Conservation (phyloP, 2,113 vertebrate species). For the Sinocyclocheilus grahami region DNA sequence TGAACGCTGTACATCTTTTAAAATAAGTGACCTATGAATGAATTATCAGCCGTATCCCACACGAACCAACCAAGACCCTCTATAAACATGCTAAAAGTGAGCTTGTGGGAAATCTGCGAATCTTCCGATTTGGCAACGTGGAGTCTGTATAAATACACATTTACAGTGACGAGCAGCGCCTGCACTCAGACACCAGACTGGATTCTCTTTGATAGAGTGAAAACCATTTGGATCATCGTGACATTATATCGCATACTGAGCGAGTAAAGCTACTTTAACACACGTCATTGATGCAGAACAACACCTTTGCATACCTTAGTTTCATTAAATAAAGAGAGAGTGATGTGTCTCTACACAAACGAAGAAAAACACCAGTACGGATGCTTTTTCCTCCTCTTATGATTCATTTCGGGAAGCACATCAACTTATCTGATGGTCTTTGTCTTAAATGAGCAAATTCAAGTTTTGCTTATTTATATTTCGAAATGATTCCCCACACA, state of each 20-base stretch:
- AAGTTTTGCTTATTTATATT: constrained; percentile 59
- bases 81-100: constrained; percentile 49
- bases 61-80: constrained; percentile 14
- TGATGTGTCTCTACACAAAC: constrained; percentile 59
- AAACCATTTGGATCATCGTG: constrained; percentile 35
- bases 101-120: neutral
- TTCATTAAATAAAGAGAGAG: constrained; percentile 51
- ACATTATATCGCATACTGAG: constrained; percentile 66
- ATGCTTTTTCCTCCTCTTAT: constrained; percentile 67
- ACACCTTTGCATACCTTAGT: constrained; percentile 60
- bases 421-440: constrained; percentile 52
- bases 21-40: constrained; percentile 7
- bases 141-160: constrained; percentile 47
- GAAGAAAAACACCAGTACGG: constrained; percentile 45
- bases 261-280: constrained; percentile 65
- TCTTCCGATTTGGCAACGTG: neutral
- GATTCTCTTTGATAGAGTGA: neutral
- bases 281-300: constrained; percentile 50
- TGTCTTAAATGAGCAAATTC: constrained; percentile 58
- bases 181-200: neutral
- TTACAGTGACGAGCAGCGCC: constrained; percentile 42
- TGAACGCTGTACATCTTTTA: constrained; percentile 24
- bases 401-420: constrained; percentile 57
- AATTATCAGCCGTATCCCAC: neutral
- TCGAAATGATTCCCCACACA: neutral